Evolutionary conservation across 2,113 vertebrate species (phyloP).

Genomic region (Prunella himalayana): DNA sequence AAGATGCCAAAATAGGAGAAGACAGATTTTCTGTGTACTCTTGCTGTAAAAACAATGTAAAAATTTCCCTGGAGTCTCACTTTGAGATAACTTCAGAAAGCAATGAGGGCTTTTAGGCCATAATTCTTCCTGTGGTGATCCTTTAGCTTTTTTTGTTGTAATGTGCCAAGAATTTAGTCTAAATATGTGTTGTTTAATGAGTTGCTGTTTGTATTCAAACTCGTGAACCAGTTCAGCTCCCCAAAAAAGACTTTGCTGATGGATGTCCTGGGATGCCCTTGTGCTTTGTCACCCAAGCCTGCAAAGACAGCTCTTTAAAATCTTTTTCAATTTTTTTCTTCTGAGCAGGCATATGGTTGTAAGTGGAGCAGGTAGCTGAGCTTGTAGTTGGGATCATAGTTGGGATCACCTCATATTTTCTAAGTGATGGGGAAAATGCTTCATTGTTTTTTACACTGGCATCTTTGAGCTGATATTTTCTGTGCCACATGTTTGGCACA

Average conservation of each 20-base stretch:
- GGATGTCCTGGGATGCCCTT: constrained; percentile 19
- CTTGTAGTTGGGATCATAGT: neutral
- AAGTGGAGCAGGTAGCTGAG: constrained; percentile 16
- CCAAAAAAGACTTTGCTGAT: constrained; percentile 32
- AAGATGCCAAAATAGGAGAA: constrained; percentile 49
- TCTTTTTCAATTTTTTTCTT: neutral
- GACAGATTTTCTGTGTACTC: constrained; percentile 41
- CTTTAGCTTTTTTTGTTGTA: constrained; percentile 8
- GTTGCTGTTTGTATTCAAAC: constrained; percentile 46
- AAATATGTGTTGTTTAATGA: constrained; percentile 45
- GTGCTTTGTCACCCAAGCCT: neutral
- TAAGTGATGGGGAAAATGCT: neutral
- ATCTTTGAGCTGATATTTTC: neutral
- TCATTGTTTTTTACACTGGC: neutral
- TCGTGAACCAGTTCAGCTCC: constrained; percentile 32
- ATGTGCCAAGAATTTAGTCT: constrained; percentile 34
- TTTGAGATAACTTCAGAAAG: constrained; percentile 27
- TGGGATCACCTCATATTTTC: neutral
- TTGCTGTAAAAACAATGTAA: constrained; percentile 31
- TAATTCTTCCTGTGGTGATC: constrained; percentile 47
- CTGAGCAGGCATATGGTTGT: neutral
- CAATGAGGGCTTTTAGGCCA: neutral
- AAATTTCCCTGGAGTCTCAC: neutral
- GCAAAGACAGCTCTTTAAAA: neutral
- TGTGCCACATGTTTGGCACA: neutral